Percentiles rank a stretch among this genome's conserved stretches.
Evolutionary conservation across 1,140 invertebrate species (phyloP).

Genomic region (Drosophila arizonae): DNA sequence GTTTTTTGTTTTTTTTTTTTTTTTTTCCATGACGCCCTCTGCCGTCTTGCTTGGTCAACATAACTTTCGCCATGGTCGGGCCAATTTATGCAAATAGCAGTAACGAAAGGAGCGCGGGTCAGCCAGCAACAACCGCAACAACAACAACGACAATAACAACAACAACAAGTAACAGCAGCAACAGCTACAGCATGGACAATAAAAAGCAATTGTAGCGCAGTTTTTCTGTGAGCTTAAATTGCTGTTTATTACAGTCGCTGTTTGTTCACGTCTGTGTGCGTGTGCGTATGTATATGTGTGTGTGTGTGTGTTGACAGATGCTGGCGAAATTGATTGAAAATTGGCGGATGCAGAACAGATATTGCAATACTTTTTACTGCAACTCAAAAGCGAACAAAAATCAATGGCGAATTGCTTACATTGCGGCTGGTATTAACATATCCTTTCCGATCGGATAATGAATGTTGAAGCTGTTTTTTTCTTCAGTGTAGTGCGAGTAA

Average conservation of each 20-base stretch:
- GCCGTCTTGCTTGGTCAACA: constrained; percentile 16
- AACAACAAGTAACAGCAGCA: not conserved
- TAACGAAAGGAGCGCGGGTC: not conserved
- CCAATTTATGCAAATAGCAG: constrained; percentile 62
- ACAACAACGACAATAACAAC: not conserved
- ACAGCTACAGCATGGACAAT: constrained; percentile 1
- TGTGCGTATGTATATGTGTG: constrained; percentile 8
- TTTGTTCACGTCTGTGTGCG: not conserved
- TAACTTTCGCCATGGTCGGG: constrained; percentile 36
- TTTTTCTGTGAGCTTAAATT: constrained; percentile 8
- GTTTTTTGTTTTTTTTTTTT: not conserved
- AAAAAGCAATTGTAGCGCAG: constrained; percentile 28
- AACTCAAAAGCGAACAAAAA: not conserved
- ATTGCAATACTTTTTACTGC: constrained; percentile 16
- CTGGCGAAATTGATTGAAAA: constrained; percentile 40
- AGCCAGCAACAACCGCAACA: not conserved
- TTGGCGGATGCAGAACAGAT: constrained; percentile 8
- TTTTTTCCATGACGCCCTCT: not conserved
- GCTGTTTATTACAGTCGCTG: not conserved
- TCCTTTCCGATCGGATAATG: not conserved
- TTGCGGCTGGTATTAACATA: constrained; percentile 4
- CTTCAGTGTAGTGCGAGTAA: not conserved
- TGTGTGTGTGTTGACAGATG: constrained; percentile 20
- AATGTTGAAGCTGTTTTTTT: not conserved
- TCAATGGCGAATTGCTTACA: constrained; percentile 3